Evolutionary conservation across 2,113 vertebrate genomes (phyloP), one percentile per base, ranked within the genome.

Genomic region (Daphoenositta chrysoptera): DNA sequence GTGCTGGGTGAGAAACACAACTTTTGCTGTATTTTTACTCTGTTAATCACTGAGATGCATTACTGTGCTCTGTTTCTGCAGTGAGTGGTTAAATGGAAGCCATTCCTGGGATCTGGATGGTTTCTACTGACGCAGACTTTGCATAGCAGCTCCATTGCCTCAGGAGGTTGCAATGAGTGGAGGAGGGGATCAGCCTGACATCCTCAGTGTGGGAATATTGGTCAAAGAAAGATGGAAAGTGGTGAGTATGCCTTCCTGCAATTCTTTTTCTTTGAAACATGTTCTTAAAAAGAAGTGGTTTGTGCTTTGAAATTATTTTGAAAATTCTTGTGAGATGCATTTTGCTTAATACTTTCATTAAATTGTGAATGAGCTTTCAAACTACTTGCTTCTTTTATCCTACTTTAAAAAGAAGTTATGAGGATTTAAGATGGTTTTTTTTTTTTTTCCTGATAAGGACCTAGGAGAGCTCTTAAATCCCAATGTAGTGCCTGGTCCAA

Each of bases 191-290:
- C 99, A 99, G 96, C 98, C 98, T 50, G 99, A 99, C 98, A 99
- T 99, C 97, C 99, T 99, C 81, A 99, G 97, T 92, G 98, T 99
- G 96, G 98, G 99, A 97, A 98, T 99, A 91, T 96, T 99, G 94
- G 99, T 99, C 92, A 99, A 99, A 98, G 99, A 99, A 96, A 98
- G 99, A 99, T 99, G 99, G 99, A 99, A 99, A 98, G 99, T 99
- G 98, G 99, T 99, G 91, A 98, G 99, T 98, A 86, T 84, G 40
- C 71, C 37, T 80, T 84, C 20, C 35, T 79, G 54, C 30, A 39
- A 20, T 44, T 53, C 24, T 24, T n/a, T 24, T 27, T 83, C 61
- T 83, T 65, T 42, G 57, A 82, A 84, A 39, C 2, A 2, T 3
- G 2, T 27, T 88, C 79, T 71, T 16, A 28, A 53, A 50, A 60